phyloP scores from a whole-genome alignment of 1,140 invertebrate species.

The Diabrotica undecimpunctata region DNA sequence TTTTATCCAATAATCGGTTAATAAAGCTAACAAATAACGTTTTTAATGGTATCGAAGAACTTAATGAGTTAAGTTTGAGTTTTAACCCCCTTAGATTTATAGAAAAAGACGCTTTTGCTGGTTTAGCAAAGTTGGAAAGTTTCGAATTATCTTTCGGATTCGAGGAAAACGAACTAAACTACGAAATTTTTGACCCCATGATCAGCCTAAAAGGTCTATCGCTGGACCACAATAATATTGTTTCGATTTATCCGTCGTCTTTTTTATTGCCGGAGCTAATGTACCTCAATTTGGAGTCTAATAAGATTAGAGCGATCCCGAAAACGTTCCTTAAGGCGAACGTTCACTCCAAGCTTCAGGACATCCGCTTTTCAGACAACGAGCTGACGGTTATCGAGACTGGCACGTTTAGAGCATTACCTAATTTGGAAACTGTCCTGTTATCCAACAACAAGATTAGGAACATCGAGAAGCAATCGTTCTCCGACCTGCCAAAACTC shows the following conservation, averaged over 20 bases:
- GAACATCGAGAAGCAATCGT: slow-evolving; percentile 55
- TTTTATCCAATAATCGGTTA: slow-evolving; percentile 81
- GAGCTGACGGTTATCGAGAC: slow-evolving; percentile 57
- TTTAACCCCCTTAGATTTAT: slow-evolving; percentile 81
- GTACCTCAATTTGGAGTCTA: slow-evolving; percentile 84
- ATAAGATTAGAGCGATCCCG: slow-evolving; percentile 64
- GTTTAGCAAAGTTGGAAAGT: slow-evolving; percentile 69
- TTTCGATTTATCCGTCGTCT: slow-evolving; percentile 59
- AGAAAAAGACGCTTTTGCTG: slow-evolving; percentile 72
- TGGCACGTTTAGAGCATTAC: slow-evolving; percentile 63
- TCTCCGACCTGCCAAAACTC: slow-evolving; percentile 64
- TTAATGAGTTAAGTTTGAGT: slow-evolving; percentile 82
- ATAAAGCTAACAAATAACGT: slow-evolving; percentile 67
- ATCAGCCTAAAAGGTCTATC: slow-evolving; percentile 79
- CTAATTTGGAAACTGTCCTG: slow-evolving; percentile 65
- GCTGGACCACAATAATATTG: slow-evolving; percentile 83
- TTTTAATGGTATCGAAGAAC: slow-evolving; percentile 64
- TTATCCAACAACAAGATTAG: slow-evolving; percentile 69
- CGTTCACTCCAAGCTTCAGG: slow-evolving; percentile 66
- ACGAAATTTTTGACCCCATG: slow-evolving; percentile 66
- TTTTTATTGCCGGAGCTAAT: slow-evolving; percentile 65
- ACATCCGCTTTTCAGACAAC: slow-evolving; percentile 75
- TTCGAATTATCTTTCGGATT: slow-evolving; percentile 83
- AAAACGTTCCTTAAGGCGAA: slow-evolving; percentile 60
- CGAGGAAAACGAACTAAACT: slow-evolving; percentile 71